Evolutionary conservation across 2,113 vertebrate species (phyloP).

Genomic region (Euleptes europaea): DNA sequence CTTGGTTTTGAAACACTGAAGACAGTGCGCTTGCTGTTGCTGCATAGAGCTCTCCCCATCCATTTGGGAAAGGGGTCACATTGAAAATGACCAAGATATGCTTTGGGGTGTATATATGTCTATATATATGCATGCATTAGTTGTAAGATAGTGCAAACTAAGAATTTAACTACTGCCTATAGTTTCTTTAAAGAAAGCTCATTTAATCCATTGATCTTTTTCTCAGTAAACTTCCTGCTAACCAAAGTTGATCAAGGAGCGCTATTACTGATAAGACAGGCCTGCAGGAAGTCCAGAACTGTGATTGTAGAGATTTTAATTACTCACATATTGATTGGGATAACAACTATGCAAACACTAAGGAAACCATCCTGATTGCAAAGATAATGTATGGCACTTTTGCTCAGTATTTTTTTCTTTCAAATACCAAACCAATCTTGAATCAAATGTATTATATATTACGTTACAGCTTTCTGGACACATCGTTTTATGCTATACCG

Average conservation of each 20-base stretch:
- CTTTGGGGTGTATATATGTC: too few species aligned
- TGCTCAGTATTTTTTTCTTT: background rate
- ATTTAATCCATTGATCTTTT: slow-evolving; percentile 10
- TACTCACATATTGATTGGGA: background rate
- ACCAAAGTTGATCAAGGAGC: background rate
- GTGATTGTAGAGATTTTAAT: slow-evolving; percentile 13
- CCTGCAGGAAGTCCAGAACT: background rate
- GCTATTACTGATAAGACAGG: background rate
- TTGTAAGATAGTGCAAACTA: background rate
- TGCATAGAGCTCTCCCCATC: too few species aligned
- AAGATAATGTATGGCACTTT: background rate
- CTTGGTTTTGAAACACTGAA: too few species aligned
- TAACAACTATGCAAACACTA: background rate
- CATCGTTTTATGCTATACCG: background rate
- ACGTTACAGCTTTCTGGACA: background rate
- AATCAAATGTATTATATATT: background rate
- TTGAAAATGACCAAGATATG: too few species aligned
- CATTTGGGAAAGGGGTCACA: too few species aligned
- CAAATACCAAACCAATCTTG: background rate
- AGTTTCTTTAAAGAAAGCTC: slow-evolving; percentile 24
- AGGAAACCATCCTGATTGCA: background rate
- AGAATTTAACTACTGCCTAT: background rate
- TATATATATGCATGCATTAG: background rate
- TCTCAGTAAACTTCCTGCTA: background rate
- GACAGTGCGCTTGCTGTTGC: too few species aligned